Percentiles rank a stretch among this genome's conserved stretches.
Conservation (phyloP, 2,113 vertebrate species). For the Dascyllus trimaculatus region DNA sequence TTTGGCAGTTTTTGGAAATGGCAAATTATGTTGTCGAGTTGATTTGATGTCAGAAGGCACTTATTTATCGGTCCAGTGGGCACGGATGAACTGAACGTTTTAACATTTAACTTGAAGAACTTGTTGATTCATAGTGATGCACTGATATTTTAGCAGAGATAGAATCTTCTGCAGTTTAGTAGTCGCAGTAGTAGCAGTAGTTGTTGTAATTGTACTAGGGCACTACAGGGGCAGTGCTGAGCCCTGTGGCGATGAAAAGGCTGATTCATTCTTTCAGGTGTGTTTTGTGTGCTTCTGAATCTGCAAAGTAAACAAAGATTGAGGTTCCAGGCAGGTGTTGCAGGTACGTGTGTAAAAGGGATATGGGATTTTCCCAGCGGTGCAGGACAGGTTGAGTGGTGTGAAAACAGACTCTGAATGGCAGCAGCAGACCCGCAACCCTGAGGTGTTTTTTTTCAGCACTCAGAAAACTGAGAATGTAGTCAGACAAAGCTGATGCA, state of each 20-base stretch:
- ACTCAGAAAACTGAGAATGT: slow-evolving; percentile 43
- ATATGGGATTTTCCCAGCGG: slow-evolving; percentile 64
- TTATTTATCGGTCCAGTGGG: too few species aligned
- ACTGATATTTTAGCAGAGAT: not conserved
- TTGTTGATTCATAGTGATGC: too few species aligned
- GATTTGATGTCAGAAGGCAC: too few species aligned
- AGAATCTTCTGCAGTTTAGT: not conserved
- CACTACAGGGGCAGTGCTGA: not conserved
- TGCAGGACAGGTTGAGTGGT: slow-evolving; percentile 80
- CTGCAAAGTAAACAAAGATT: slow-evolving; percentile 20
- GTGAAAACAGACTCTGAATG: slow-evolving; percentile 81
- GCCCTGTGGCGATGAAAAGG: slow-evolving; percentile 10
- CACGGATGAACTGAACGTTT: too few species aligned
- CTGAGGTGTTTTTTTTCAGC: slow-evolving; percentile 54
- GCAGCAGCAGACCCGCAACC: slow-evolving; percentile 74
- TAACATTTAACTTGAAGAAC: too few species aligned
- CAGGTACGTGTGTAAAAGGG: slow-evolving; percentile 53
- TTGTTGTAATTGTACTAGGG: not conserved
- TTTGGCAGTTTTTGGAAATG: too few species aligned
- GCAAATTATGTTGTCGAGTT: too few species aligned
- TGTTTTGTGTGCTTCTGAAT: not conserved
- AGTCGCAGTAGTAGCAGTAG: too few species aligned
- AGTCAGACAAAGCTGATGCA: slow-evolving; percentile 75
- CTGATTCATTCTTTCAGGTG: not conserved
- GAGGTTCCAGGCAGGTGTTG: slow-evolving; percentile 78